Evolutionary conservation across 2,888 invertebrate genomes (phyloP).

Genomic region (Rhamphomyia laevipes): DNA sequence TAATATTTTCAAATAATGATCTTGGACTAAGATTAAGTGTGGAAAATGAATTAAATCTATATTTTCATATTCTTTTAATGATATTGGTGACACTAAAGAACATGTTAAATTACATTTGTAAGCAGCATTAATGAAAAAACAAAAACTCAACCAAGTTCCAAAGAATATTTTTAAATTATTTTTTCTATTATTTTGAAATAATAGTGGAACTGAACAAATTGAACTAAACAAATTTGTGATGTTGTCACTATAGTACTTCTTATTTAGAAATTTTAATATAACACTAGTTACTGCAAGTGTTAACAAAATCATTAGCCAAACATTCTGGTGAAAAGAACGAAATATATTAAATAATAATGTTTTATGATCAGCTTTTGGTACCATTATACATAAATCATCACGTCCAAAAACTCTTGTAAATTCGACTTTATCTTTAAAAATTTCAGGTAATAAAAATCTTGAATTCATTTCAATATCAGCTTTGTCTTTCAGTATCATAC

Average conservation of each 20-base stretch:
- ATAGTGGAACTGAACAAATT: no score
- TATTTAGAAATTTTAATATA: no score
- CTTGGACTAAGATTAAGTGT: slow-evolving; percentile 31
- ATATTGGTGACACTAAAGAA: slow-evolving; percentile 27
- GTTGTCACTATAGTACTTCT: no score
- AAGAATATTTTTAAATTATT: slow-evolving; percentile 17
- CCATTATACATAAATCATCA: slow-evolving; percentile 45
- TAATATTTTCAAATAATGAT: slow-evolving; percentile 35
- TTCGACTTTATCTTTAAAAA: slow-evolving; percentile 42
- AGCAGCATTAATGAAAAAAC: slow-evolving; percentile 30
- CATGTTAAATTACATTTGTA: slow-evolving; percentile 34
- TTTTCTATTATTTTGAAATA: no score
- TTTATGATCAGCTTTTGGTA: slow-evolving; percentile 41
- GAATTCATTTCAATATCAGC: slow-evolving; percentile 43
- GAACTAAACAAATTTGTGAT: no score
- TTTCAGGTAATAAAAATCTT: slow-evolving; percentile 40
- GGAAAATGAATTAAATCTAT: slow-evolving; percentile 26
- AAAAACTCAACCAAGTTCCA: slow-evolving; percentile 29
- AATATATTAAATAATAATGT: slow-evolving; percentile 40
- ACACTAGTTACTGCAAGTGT: slow-evolving; percentile 12
- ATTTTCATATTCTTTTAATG: slow-evolving; percentile 28
- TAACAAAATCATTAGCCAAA: slow-evolving; percentile 24
- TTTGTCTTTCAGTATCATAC: slow-evolving; percentile 21
- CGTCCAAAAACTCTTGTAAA: slow-evolving; percentile 42
- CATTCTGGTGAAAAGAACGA: slow-evolving; percentile 25